Conservation (phyloP, 2,797 vertebrate genomes). For the Lagorchestes hirsutus region DNA sequence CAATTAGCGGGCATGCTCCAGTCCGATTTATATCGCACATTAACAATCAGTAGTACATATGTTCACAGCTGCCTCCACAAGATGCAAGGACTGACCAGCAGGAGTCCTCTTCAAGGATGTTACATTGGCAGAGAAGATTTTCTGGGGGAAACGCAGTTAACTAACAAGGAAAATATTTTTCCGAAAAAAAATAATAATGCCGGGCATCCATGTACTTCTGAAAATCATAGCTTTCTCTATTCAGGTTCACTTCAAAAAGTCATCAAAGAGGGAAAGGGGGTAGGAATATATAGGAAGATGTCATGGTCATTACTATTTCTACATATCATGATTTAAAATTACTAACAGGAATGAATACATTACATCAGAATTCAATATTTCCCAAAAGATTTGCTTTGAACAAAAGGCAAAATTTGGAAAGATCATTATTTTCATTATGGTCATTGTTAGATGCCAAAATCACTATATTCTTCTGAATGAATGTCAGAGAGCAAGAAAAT, state of each 20-base stretch:
- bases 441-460: background rate
- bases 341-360: background rate
- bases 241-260: constrained; percentile 72
- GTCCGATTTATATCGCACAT: constrained; percentile 85
- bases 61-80: constrained; percentile 84
- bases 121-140: constrained; percentile 77
- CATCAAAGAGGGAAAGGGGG: constrained; percentile 44
- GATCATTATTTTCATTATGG: background rate
- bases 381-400: constrained; percentile 32
- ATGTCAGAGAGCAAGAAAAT: background rate
- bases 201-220: constrained; percentile 63
- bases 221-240: constrained; percentile 74
- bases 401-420: constrained; percentile 10
- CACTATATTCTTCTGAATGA: background rate
- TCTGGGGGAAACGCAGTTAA: constrained; percentile 78
- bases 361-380: constrained; percentile 44
- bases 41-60: constrained; percentile 83
- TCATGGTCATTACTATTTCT: constrained; percentile 11
- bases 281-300: background rate
- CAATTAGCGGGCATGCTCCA: constrained; percentile 88
- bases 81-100: constrained; percentile 80
- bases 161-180: constrained; percentile 78
- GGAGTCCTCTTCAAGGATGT: constrained; percentile 84
- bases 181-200: constrained; percentile 45
- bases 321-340: background rate